Conservation (phyloP, 2,888 invertebrate genomes). For the Cataglyphis livida region DNA sequence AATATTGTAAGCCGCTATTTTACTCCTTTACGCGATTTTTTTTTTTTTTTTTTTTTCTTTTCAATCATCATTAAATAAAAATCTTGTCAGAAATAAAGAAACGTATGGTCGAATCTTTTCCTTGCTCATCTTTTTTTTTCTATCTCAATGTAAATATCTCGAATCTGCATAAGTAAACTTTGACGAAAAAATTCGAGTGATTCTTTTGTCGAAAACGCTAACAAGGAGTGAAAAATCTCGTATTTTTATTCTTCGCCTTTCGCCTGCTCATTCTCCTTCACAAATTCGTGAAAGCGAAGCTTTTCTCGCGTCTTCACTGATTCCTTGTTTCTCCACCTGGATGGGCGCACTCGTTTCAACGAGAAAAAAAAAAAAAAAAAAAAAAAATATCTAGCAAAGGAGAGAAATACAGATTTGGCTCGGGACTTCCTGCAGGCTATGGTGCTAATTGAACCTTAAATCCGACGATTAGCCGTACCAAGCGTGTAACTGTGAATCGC, state of each 20-base stretch:
- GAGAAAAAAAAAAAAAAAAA: neutral
- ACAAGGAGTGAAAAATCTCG: slow-evolving; percentile 10
- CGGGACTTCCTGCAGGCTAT: slow-evolving; percentile 36
- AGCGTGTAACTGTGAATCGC: slow-evolving; percentile 76
- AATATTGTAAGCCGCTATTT: slow-evolving; percentile 11
- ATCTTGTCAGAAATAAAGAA: slow-evolving; percentile 22
- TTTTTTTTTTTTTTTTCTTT: slow-evolving; percentile 34
- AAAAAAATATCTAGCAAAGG: neutral
- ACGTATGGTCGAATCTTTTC: neutral
- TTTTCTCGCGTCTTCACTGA: neutral
- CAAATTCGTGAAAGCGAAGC: neutral
- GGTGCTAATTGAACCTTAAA: slow-evolving; percentile 73
- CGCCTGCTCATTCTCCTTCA: slow-evolving; percentile 28
- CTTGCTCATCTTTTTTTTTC: neutral
- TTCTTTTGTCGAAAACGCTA: slow-evolving; percentile 20
- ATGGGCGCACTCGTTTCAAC: no score
- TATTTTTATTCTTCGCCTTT: slow-evolving; percentile 22
- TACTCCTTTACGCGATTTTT: slow-evolving; percentile 3
- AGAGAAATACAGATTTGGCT: slow-evolving; percentile 20
- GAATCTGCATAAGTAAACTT: slow-evolving; percentile 40
- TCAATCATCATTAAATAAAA: slow-evolving; percentile 26
- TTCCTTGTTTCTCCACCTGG: slow-evolving; percentile 6
- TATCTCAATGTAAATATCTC: slow-evolving; percentile 29
- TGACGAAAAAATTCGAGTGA: slow-evolving; percentile 4
- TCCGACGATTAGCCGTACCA: slow-evolving; percentile 75